Evolutionary conservation across 64 coral and sea anemone species (phyloP).

Genomic region (Platygyra sinensis): DNA sequence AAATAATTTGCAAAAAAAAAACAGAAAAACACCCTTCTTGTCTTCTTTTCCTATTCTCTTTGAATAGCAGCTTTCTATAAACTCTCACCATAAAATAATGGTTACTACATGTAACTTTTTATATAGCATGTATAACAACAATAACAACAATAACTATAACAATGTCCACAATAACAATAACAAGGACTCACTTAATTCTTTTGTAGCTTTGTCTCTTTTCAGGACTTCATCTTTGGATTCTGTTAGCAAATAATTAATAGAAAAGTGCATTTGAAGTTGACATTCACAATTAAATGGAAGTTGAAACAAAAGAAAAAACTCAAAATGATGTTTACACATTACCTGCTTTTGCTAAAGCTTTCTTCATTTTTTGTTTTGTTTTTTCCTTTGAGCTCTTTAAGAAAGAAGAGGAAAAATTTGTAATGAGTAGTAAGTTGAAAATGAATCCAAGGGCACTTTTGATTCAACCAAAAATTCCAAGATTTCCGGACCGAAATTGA

Average conservation of each 20-base stretch:
- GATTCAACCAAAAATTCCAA: too few species aligned
- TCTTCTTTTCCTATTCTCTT: too few species aligned
- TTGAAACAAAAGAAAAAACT: neutral
- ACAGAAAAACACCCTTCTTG: too few species aligned
- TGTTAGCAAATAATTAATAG: slow-evolving; percentile 7
- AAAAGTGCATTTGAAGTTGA: neutral
- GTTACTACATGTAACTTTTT: too few species aligned
- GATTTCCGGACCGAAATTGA: too few species aligned
- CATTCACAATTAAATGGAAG: neutral
- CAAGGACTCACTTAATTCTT: slow-evolving; percentile 41
- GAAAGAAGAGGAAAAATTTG: neutral
- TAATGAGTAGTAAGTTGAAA: neutral
- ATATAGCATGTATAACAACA: neutral
- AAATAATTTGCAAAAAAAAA: too few species aligned
- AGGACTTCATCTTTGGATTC: slow-evolving; percentile 69
- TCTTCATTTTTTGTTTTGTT: slow-evolving; percentile 62
- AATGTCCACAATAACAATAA: neutral
- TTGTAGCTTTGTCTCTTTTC: slow-evolving; percentile 51
- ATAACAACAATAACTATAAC: neutral
- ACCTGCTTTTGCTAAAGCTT: slow-evolving; percentile 74
- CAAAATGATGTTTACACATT: neutral
- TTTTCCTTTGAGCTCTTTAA: slow-evolving; percentile 54
- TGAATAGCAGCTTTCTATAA: too few species aligned
- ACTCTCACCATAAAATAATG: too few species aligned
- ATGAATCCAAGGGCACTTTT: too few species aligned